Evolutionary conservation across 1,140 invertebrate species (phyloP), one percentile per base, ranked within the genome.

Genomic region (Solenopsis invicta): DNA sequence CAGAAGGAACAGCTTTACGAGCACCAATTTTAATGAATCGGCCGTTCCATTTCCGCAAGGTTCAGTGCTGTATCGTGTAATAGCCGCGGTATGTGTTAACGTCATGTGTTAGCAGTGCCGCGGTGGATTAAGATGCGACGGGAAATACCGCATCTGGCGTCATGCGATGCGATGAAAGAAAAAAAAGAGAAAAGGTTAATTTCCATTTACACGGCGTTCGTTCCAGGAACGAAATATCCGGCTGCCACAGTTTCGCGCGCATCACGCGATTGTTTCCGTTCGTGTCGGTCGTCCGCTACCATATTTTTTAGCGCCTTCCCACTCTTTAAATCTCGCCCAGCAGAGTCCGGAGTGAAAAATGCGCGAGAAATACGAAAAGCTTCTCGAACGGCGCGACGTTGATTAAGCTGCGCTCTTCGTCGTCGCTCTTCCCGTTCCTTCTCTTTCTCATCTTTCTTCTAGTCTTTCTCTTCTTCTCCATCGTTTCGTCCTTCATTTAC

Each of bases 211-310:
- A 82, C 41, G 67, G 52, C 80, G 37, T 24, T 74, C 54, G 67
- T 82, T 82, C 67, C 54, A 48, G 37, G 67, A 82, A 82, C 54
- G 48, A 74, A 82, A 56, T 74, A 82, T 82, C 80, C 52, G 66
- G 66, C 52, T 48, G 80, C 52, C 80, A 74, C 69, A 82, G 67
- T 61, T 82, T 82, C 67, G 24, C 37, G 80, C 80, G 41, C 80
- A 82, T 82, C 80, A 82, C 80, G 80, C 80, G 80, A 82, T 82
- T 82, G 67, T 82, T 82, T 82, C 54, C 80, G 45, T 48, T 82
- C 80, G 54, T 59, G 54, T 48, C 69, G 77, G 18, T 21, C 62
- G 45, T 80, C 41, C n/a, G 12, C 13, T 6, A 29, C 54, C 18
- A 45, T 48, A 74, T 37, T 82, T 74, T 82, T 74, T 61, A 74